These are phyloP conservation scores for Danionella cerebrum DNA, from an alignment of 2,113 vertebrate species.

Conservation along the genomic window DNA sequence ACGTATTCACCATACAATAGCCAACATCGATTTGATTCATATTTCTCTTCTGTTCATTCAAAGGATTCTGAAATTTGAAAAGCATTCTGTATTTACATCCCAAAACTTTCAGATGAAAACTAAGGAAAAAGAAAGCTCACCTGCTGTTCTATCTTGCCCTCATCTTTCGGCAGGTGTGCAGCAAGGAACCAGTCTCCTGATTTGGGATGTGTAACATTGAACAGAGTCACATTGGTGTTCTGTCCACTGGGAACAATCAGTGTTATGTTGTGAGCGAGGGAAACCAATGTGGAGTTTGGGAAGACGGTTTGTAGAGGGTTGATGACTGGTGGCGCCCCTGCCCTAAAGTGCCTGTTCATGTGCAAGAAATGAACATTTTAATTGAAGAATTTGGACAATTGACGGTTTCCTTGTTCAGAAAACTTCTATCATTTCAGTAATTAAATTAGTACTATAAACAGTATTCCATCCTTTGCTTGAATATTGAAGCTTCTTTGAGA, in stretches of 20 bases:
- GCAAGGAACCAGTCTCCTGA: slow-evolving; percentile 86
- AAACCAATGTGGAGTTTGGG: slow-evolving; percentile 63
- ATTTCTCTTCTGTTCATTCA: too few relatives aligned
- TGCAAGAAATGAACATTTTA: not conserved
- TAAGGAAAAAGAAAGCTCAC: slow-evolving; percentile 51
- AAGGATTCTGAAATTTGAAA: too few relatives aligned
- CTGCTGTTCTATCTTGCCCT: slow-evolving; percentile 88
- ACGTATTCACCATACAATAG: too few relatives aligned
- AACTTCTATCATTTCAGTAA: too few relatives aligned
- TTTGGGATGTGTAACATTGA: slow-evolving; percentile 77
- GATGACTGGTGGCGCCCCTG: slow-evolving; percentile 85
- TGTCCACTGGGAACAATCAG: slow-evolving; percentile 57
- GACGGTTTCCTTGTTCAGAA: too few relatives aligned
- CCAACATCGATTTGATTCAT: too few relatives aligned
- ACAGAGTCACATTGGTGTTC: slow-evolving; percentile 54
- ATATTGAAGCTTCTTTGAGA: too few relatives aligned
- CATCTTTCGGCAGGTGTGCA: slow-evolving; percentile 82
- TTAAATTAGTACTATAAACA: too few relatives aligned
- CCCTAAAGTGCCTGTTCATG: slow-evolving; percentile 72
- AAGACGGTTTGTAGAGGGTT: slow-evolving; percentile 75
- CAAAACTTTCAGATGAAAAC: not conserved
- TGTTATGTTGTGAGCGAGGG: slow-evolving; percentile 61
- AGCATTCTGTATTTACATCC: too few relatives aligned
- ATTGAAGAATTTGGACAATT: too few relatives aligned
- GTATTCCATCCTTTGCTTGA: too few relatives aligned